Evolutionary conservation across 2,888 invertebrate species (phyloP).

Genomic region (Drosophila gaucha): DNA sequence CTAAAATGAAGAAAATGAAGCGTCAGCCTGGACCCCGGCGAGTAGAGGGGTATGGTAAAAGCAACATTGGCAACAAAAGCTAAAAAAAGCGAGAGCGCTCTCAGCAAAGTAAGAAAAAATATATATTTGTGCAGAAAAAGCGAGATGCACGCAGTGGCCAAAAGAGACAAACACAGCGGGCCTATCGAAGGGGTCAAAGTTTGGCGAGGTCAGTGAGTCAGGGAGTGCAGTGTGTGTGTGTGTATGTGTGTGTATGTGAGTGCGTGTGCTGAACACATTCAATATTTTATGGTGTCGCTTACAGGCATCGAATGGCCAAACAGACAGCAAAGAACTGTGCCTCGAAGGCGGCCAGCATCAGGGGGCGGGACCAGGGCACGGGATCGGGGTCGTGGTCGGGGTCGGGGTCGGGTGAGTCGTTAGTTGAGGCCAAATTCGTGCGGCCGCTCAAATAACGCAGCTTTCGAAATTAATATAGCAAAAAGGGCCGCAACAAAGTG

Average conservation of each 20-base stretch:
- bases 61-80: slow-evolving; percentile 60
- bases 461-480: slow-evolving; percentile 65
- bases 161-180: slow-evolving; percentile 14
- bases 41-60: background rate
- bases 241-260: slow-evolving; percentile 21
- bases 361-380: background rate
- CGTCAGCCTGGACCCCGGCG: slow-evolving; percentile 22
- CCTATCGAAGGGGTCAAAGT: slow-evolving; percentile 53
- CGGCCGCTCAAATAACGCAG: slow-evolving; percentile 60
- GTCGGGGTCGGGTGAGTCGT: background rate
- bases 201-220: slow-evolving; percentile 59
- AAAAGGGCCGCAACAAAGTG: slow-evolving; percentile 46
- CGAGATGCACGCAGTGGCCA: slow-evolving; percentile 1
- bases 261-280: slow-evolving; percentile 51
- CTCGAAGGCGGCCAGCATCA: slow-evolving; percentile 7
- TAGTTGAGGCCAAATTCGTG: slow-evolving; percentile 46
- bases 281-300: slow-evolving; percentile 79
- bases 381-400: background rate
- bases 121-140: slow-evolving; percentile 20
- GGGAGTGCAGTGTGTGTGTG: slow-evolving; percentile 37
- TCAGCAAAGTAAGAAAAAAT: slow-evolving; percentile 36
- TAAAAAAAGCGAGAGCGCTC: slow-evolving; percentile 51
- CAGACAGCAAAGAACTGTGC: slow-evolving; percentile 47
- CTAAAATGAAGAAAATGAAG: slow-evolving; percentile 62
- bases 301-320: slow-evolving; percentile 59